Evolutionary conservation across 2,797 vertebrate genomes (phyloP), one percentile per base, ranked within the genome.

Genomic region (Podarcis siculus): DNA sequence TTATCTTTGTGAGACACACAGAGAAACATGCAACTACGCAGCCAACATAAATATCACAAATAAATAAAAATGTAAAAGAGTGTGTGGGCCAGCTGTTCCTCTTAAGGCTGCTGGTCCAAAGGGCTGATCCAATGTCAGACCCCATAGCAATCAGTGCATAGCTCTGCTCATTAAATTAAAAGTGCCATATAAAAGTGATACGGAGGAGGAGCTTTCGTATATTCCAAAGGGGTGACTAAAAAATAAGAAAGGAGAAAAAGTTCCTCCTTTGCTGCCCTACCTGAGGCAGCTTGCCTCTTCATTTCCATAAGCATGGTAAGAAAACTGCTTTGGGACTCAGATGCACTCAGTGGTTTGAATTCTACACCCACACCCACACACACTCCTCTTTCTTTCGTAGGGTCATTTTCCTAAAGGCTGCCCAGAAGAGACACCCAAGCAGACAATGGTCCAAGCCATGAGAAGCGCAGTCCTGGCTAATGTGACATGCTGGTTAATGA

Each of bases 121-220:
- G 83, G 67, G 3, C 25, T 79, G 27, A 30, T 5, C 64, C 12
- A 2, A 30, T 37, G 76, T 32, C 69, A 79, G 35, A n/a, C n/a
- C 79, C 72, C 67, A 10, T 67, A 37, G 67, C 61, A 61, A 49
- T 32, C 17, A 17, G 12, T 25, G 1, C 17, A 17, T 19, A 55
- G 67, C 61, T 55, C 49, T 8, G 61, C 27, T 67, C 58, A 86
- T 89, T 82, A 82, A 89, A 86, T 89, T 82, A 82, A 89, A 32
- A 39, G 27, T 32, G 21, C 75, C 27, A 45, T 27, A 27, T 69
- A 79, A 86, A 86, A 25, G 30, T 49, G 39, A 58, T n/a, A 78
- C 42, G 2, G 4, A 42, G 73, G 21, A 66, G 72, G 55, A 61
- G 71, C 23, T 66, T 71, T 82, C 32, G 61, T 25, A 35, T 83